phyloP scores from a whole-genome alignment of 2,113 vertebrate species.

The Ammodytes dubius region DNA sequence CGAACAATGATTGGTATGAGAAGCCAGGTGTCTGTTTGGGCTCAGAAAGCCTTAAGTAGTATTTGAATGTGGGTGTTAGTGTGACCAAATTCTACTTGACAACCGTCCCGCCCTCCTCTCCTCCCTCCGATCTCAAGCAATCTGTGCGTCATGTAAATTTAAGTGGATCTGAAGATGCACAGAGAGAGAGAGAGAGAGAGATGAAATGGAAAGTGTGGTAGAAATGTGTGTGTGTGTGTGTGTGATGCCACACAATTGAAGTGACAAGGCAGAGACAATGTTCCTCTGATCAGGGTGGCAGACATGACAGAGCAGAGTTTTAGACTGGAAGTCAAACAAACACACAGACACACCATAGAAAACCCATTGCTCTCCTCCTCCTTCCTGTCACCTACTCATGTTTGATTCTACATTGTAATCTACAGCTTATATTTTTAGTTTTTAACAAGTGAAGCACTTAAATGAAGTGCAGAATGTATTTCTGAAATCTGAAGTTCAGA shows the following conservation, averaged over 20 bases:
- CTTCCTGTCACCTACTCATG: conserved; percentile 1
- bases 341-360: conserved; percentile 11
- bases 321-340: conserved; percentile 37
- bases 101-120: conserved; percentile 1
- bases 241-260: conserved; percentile 45
- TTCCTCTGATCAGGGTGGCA: conserved; percentile 69
- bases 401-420: neutral
- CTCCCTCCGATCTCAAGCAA: conserved; percentile 59
- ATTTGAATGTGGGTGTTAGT: conserved; percentile 58
- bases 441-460: conserved; percentile 22
- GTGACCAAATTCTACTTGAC: conserved; percentile 63
- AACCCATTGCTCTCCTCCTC: neutral
- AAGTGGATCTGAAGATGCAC: conserved; percentile 60
- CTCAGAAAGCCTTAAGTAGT: conserved; percentile 47
- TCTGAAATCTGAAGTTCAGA: neutral
- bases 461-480: neutral
- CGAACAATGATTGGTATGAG: conserved; percentile 17
- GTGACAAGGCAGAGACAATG: conserved; percentile 59
- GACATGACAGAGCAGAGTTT: conserved; percentile 50
- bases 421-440: conserved; percentile 4
- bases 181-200: conserved; percentile 22
- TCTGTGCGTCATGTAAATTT: conserved; percentile 69
- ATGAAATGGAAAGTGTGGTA: conserved; percentile 60
- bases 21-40: conserved; percentile 69
- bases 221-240: conserved; percentile 50